Conservation (phyloP, 2,797 vertebrate species). For the Capromys pilorides region DNA sequence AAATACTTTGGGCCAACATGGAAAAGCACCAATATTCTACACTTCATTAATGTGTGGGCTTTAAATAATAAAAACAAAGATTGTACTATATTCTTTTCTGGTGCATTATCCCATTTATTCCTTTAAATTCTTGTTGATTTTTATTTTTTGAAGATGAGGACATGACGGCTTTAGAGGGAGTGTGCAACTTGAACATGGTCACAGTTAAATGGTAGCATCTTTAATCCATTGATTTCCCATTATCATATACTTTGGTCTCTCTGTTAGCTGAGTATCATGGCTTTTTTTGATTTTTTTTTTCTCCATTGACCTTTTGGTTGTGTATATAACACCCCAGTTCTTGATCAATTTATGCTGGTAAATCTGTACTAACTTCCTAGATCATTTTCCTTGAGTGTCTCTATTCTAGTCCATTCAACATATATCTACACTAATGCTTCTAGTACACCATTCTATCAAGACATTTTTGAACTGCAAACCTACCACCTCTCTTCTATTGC, state of each 20-base stretch:
- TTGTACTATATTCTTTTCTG: neutral
- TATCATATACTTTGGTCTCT: neutral
- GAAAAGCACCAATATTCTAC: neutral
- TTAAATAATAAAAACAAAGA: neutral
- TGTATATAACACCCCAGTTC: neutral
- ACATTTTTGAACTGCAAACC: neutral
- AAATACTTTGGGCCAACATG: neutral
- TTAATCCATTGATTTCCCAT: neutral
- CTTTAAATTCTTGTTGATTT: neutral
- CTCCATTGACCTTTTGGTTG: neutral
- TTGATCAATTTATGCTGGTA: neutral
- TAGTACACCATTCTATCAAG: neutral
- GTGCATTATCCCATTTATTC: neutral
- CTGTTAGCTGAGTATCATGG: neutral
- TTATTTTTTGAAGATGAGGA: constrained; percentile 23
- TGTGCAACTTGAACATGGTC: neutral
- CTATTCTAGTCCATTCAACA: neutral
- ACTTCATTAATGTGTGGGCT: neutral
- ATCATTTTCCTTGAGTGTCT: constrained; percentile 1
- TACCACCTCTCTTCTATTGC: neutral
- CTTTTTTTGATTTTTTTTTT: neutral
- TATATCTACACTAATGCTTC: neutral
- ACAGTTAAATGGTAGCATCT: neutral
- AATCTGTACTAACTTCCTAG: neutral
- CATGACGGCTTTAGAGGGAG: neutral